phyloP scores from a whole-genome alignment of 2,113 vertebrate species.

The Odontesthes bonariensis region DNA sequence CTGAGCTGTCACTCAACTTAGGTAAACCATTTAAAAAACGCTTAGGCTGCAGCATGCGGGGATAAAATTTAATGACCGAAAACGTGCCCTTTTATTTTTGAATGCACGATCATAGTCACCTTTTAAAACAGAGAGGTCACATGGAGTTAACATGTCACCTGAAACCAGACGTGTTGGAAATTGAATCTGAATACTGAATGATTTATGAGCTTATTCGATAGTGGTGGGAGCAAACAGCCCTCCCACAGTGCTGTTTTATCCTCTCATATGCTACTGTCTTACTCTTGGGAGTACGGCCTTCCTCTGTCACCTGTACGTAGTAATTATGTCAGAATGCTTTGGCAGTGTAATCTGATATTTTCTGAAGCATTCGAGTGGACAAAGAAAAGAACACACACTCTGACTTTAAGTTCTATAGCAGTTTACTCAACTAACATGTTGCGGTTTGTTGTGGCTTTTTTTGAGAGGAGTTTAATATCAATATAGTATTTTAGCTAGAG shows the following conservation, averaged over 20 bases:
- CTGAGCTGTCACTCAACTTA: conserved; percentile 45
- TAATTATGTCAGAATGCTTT: conserved; percentile 36
- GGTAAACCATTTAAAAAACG: conserved; percentile 50
- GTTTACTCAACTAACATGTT: conserved; percentile 1
- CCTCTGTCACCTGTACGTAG: conserved; percentile 36
- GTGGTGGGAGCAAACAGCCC: conserved; percentile 37
- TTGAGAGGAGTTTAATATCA: not conserved
- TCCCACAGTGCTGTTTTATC: conserved; percentile 22
- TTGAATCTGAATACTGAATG: conserved; percentile 63
- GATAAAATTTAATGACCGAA: conserved; percentile 50
- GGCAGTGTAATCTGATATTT: conserved; percentile 29
- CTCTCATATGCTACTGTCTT: conserved; percentile 41
- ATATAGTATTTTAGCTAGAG: no score
- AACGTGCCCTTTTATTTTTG: conserved; percentile 11
- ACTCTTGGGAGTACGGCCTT: conserved; percentile 10
- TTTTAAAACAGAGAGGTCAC: conserved; percentile 47
- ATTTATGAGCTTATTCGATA: conserved; percentile 59
- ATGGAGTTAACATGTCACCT: conserved; percentile 57
- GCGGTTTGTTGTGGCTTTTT: not conserved
- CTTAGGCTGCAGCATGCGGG: conserved; percentile 14
- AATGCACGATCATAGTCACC: conserved; percentile 27
- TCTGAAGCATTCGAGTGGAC: conserved; percentile 6
- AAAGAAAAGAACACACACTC: not conserved
- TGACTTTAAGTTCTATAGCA: not conserved
- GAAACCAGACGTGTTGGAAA: conserved; percentile 60